Conservation (phyloP, 1,140 invertebrate species). For the Magallana angulata region DNA sequence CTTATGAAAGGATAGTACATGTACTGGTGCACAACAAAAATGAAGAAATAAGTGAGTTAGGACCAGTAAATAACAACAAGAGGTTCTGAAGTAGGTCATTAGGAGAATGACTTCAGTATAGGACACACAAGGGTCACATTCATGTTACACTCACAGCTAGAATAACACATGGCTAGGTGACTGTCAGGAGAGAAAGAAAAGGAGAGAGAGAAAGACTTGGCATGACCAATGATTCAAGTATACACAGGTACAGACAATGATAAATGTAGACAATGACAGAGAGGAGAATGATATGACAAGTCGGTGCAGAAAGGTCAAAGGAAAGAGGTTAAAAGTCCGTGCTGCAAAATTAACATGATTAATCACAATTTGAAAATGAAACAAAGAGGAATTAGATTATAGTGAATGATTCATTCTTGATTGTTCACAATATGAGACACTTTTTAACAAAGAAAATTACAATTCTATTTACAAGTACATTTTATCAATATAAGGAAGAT, state of each 20-base stretch:
- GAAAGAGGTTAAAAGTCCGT: background rate
- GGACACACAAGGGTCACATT: constrained; percentile 7
- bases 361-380: too few species aligned
- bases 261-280: background rate
- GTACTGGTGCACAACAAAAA: background rate
- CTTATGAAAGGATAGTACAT: background rate
- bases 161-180: background rate
- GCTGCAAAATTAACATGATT: background rate
- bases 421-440: too few species aligned
- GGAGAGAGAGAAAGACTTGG: background rate
- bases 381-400: too few species aligned
- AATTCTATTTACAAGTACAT: too few species aligned
- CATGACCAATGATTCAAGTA: background rate
- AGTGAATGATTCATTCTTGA: too few species aligned
- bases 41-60: background rate
- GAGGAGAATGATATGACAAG: background rate
- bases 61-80: too few species aligned
- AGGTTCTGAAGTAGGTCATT: background rate
- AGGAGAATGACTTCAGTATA: background rate
- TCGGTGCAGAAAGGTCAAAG: background rate
- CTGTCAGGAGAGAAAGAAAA: constrained; percentile 4
- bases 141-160: background rate
- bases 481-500: too few species aligned
- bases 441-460: too few species aligned
- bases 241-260: too few species aligned